Base-by-base conservation (phyloP, 2,797 vertebrate species). In the Okamejei kenojei region DNA sequence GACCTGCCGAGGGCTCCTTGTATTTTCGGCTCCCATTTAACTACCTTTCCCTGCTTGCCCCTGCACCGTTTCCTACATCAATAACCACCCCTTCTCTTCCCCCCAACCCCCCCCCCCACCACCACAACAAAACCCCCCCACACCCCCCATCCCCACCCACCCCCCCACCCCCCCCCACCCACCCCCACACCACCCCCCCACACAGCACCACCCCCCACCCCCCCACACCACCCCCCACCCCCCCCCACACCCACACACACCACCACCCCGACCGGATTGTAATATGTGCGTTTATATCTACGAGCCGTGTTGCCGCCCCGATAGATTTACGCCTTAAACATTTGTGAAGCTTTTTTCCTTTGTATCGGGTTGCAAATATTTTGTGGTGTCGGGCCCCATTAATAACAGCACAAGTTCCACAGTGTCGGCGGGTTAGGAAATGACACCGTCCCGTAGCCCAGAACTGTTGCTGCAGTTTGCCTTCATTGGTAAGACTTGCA, bases 81-180 rank as follows among this genome's bases (percentile, higher is more conserved):
- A 95, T 82, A 93, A 95, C 38, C 95, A 96, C 96, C 96, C 96
- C 95, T 95, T 95, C 96, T 97, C 96, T 54, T 38, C 95, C 96
- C 93, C 93, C 94, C 93, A n/a, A n/a, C 93, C 94, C 93, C 92
- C 54, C 15, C 94, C 90, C 93, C 94, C 94, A 54, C 45, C n/a
- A n/a, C n/a, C n/a, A n/a, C n/a, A n/a, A n/a, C n/a, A n/a, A n/a
- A n/a, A 54, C 45, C 45, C 0, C 45, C 45, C 5, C 93, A 73
- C n/a, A n/a, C n/a, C n/a, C n/a, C n/a, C n/a, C n/a, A n/a, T n/a
- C n/a, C n/a, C n/a, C n/a, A n/a, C n/a, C n/a, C n/a, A n/a, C n/a
- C 95, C 96, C 93, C 93, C 94, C 93, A n/a, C n/a, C 93, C 94
- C 93, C 92, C 54, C 15, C 94, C 90, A n/a, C 93, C 94, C 94